phyloP scores from a whole-genome alignment of 2,113 vertebrate species.

The Prunella himalayana region DNA sequence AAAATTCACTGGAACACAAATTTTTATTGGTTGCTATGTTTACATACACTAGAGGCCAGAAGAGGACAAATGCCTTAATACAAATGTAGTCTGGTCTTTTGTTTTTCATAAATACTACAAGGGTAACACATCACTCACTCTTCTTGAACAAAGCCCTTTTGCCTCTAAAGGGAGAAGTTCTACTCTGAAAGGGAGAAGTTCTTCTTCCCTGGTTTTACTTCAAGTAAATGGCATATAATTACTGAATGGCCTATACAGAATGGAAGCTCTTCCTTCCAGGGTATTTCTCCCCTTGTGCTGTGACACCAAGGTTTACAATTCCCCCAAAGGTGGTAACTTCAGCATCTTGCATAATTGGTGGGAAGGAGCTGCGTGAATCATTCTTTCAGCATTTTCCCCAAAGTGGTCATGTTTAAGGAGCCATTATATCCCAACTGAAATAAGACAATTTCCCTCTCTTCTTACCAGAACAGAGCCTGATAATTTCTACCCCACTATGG shows the following conservation, averaged over 20 bases:
- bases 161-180: not conserved
- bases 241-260: not conserved
- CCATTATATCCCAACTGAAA: not conserved
- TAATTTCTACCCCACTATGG: not conserved
- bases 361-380: not conserved
- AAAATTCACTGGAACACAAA: not conserved
- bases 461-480: not conserved
- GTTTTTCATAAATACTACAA: not conserved
- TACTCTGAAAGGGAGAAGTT: not conserved
- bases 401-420: not conserved
- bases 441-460: not conserved
- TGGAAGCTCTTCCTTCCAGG: not conserved
- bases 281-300: not conserved
- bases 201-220: not conserved
- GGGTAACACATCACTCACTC: not conserved
- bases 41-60: not conserved
- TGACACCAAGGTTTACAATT: not conserved
- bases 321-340: not conserved
- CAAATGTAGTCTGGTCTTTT: not conserved
- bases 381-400: not conserved
- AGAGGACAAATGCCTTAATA: not conserved
- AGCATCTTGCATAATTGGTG: not conserved
- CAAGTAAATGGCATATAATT: not conserved
- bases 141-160: not conserved
- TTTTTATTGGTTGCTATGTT: not conserved